Percentiles rank a stretch among this genome's conserved stretches.
phyloP scores from a whole-genome alignment of 53 echinoderm and acorn worm genomes.

The Actinopyga echinites region DNA sequence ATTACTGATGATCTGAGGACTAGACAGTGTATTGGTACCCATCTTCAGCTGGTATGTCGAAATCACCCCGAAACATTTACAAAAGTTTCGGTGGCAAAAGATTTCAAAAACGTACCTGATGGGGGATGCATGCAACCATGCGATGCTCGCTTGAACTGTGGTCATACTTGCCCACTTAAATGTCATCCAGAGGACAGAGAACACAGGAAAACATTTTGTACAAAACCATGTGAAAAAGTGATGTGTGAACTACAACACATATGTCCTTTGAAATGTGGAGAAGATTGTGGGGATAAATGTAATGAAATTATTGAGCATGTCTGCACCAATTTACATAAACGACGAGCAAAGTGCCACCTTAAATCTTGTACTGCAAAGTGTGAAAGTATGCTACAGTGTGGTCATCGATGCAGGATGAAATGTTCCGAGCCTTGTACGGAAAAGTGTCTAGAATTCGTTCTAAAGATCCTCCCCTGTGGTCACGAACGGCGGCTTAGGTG shows the following conservation, averaged over 20 bases:
- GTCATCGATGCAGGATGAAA: conserved; percentile 65
- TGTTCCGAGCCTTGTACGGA: conserved; percentile 65
- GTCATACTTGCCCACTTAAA: conserved; percentile 51
- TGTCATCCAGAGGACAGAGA: conserved; percentile 64
- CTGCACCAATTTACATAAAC: too few relatives aligned
- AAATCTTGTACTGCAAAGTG: conserved; percentile 50
- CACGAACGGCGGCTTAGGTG: not conserved
- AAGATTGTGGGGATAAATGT: conserved; percentile 60
- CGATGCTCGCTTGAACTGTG: conserved; percentile 45
- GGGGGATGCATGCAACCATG: conserved; percentile 78
- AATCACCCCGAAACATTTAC: conserved; percentile 62
- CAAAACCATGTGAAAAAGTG: conserved; percentile 38
- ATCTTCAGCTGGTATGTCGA: conserved; percentile 61
- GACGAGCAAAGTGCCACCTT: too few relatives aligned
- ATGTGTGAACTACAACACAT: conserved; percentile 52
- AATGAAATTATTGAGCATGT: not conserved
- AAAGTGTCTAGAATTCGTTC: conserved; percentile 51
- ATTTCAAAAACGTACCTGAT: conserved; percentile 68
- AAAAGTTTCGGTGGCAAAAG: conserved; percentile 46
- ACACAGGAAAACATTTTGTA: conserved; percentile 48
- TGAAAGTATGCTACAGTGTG: conserved; percentile 53
- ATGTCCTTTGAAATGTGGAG: conserved; percentile 54
- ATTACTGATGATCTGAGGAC: conserved; percentile 57
- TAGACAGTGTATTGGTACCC: conserved; percentile 37
- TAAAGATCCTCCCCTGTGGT: conserved; percentile 1